A percentile compares a stretch with the other conserved stretches of the same genome.
phyloP scores from a whole-genome alignment of 2,888 invertebrate species.

The Alentia gelatinosa region DNA sequence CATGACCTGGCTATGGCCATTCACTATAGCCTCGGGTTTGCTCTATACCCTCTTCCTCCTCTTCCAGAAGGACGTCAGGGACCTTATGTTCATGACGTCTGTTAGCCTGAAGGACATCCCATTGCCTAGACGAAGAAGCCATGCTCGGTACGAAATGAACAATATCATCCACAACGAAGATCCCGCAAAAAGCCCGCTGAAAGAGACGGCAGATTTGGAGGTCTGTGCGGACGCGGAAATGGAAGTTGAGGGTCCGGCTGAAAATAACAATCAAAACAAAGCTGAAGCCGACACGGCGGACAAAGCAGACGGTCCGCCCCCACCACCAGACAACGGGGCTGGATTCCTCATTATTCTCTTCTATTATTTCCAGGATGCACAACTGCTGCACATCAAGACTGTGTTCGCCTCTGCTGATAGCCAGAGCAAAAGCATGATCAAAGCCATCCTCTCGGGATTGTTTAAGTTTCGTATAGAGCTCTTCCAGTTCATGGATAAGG shows the following conservation, averaged over 20 bases:
- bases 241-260: conserved; percentile 31
- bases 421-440: conserved; percentile 48
- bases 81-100: conserved; percentile 63
- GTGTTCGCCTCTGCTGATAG: conserved; percentile 52
- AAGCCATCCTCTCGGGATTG: conserved; percentile 59
- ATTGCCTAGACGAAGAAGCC: not conserved
- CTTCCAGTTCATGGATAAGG: conserved; percentile 62
- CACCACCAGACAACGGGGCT: conserved; percentile 62
- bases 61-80: conserved; percentile 66
- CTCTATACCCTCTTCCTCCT: conserved; percentile 65
- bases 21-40: conserved; percentile 62
- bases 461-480: conserved; percentile 64
- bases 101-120: conserved; percentile 56
- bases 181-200: conserved; percentile 28
- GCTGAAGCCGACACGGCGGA: not conserved
- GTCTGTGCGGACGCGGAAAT: not conserved
- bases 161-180: conserved; percentile 34
- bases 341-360: conserved; percentile 66
- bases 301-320: not conserved
- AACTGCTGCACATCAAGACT: conserved; percentile 61
- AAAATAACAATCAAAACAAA: conserved; percentile 37
- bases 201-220: conserved; percentile 11
- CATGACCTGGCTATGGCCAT: conserved; percentile 63
- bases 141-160: not conserved
- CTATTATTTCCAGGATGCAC: conserved; percentile 67